Evolutionary conservation across 1,140 invertebrate genomes (phyloP).

Genomic region (Steinernema feltiae): DNA sequence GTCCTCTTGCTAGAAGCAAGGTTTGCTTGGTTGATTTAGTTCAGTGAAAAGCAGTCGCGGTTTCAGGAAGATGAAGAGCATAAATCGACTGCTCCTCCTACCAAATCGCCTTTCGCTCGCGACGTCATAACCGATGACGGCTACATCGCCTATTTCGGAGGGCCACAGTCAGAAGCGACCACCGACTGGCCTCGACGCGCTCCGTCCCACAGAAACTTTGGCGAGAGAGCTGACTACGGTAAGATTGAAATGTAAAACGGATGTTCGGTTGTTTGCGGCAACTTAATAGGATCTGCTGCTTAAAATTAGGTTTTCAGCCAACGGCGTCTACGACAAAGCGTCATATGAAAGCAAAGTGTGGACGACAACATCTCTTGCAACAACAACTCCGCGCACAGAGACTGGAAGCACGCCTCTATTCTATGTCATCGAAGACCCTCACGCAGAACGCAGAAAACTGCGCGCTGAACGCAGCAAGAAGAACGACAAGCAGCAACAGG

Average conservation of each 20-base stretch:
- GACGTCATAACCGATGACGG: constrained; percentile 21
- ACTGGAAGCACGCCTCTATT: constrained; percentile 44
- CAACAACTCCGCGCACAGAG: not conserved
- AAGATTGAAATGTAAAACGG: not conserved
- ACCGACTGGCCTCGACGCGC: not conserved
- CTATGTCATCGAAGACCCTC: constrained; percentile 48
- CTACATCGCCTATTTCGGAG: constrained; percentile 3
- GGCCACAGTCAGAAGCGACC: not conserved
- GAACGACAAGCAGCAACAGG: constrained; percentile 12
- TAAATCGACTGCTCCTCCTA: not conserved
- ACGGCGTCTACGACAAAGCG: not conserved
- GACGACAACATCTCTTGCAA: not conserved
- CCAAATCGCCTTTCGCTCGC: not conserved
- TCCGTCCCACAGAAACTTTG: not conserved
- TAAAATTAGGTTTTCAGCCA: no score
- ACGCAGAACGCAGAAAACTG: not conserved
- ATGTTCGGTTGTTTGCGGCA: not conserved
- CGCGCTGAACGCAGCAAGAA: constrained; percentile 17
- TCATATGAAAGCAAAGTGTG: not conserved
- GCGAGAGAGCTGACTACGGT: not conserved
- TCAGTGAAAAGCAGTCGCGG: not conserved
- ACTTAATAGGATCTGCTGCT: no score
- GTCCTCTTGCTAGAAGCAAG: constrained; percentile 25
- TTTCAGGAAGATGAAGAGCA: not conserved
- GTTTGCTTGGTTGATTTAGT: not conserved